Percentiles rank a stretch among this genome's conserved stretches.
Conservation (phyloP, 2,113 vertebrate genomes). For the Poecilia latipinna region DNA sequence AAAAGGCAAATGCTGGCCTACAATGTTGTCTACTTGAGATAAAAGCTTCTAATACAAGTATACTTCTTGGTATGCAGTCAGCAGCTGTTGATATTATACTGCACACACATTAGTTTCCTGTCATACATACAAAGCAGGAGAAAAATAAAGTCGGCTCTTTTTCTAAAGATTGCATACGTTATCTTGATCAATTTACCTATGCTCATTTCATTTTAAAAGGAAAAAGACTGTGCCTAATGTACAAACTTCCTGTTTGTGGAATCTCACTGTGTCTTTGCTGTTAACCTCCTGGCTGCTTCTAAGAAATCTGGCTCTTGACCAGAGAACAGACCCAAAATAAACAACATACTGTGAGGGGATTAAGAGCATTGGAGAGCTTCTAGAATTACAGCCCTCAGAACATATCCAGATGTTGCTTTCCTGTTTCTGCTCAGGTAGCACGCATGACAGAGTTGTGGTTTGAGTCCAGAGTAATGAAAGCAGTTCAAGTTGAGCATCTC, state of each 20-base stretch:
- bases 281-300: slow-evolving; percentile 58
- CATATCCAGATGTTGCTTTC: slow-evolving; percentile 71
- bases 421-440: slow-evolving; percentile 61
- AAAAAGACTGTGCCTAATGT: not conserved
- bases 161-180: not conserved
- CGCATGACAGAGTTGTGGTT: slow-evolving; percentile 33
- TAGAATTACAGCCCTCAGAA: slow-evolving; percentile 72
- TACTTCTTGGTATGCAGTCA: too few species aligned
- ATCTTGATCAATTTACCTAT: not conserved
- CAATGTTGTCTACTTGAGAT: not conserved
- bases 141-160: not conserved
- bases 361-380: slow-evolving; percentile 60
- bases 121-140: slow-evolving; percentile 9
- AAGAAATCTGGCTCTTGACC: slow-evolving; percentile 65
- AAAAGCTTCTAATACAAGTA: not conserved
- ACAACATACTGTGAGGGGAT: slow-evolving; percentile 63
- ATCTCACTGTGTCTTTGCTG: slow-evolving; percentile 43
- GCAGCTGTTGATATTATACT: not conserved
- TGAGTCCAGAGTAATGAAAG: not conserved
- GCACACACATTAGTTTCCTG: not conserved
- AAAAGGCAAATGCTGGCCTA: not conserved
- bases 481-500: slow-evolving; percentile 16
- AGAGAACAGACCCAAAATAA: slow-evolving; percentile 71
- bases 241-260: slow-evolving; percentile 23
- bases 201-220: slow-evolving; percentile 1